Evolutionary conservation across 2,797 vertebrate genomes (phyloP), one percentile per base, ranked within the genome.

Genomic region (Malacoraja senta): DNA sequence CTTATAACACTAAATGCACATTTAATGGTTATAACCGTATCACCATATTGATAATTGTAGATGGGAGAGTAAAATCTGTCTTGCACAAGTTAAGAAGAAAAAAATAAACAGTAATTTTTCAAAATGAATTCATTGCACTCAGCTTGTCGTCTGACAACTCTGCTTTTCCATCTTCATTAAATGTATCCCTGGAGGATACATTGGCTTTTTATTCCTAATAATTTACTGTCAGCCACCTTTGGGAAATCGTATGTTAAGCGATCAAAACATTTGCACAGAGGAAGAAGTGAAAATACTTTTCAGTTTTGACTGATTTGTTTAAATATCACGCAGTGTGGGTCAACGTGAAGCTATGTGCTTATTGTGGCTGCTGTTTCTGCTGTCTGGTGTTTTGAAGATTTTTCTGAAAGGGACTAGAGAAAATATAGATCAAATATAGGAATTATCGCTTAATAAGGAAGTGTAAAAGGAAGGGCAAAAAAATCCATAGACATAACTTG

Each of bases 141-240:
- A 74, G 71, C 58, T 38, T 58, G 71, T 92, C 29, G 90, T 92
- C 90, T 92, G 90, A 76, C 12, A 1, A 92, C 6, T 72, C 35
- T 92, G 65, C 24, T 35, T 91, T 76, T 10, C 71, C 53, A 38
- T 74, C 71, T 92, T 92, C 90, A 92, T 92, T 74, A 92, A 92
- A 74, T 92, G 26, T 76, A 58, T 76, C 71, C 71, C 71, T 29
- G 12, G 68, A 58, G 35, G n/a, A 44, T 92, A 92, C 53, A 58
- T 76, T 92, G 71, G 35, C 90, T 58, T 92, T 76, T 76, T 74
- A 76, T 92, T 76, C 24, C 38, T 58, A 58, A 76, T 76, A 44
- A 92, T 74, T 53, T 38, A 44, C 24, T 92, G 24, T 92, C 90
- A 26, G 71, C 71, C 8, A 76, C 71, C 90, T 92, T 53, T 92